Conservation (phyloP, 2,113 vertebrate genomes). For the Aldabrachelys gigantea region DNA sequence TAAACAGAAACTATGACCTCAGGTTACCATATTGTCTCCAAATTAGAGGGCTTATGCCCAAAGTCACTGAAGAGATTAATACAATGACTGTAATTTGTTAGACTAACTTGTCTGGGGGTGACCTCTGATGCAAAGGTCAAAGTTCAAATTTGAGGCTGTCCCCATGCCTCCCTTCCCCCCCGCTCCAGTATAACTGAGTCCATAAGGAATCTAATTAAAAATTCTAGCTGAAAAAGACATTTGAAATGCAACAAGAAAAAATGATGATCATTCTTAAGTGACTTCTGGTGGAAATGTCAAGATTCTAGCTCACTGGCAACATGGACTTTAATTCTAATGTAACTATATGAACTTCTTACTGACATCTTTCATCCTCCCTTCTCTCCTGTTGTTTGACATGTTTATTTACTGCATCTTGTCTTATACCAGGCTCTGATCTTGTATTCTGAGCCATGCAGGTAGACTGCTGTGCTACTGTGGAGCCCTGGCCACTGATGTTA, state of each 20-base stretch:
- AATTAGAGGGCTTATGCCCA: background rate
- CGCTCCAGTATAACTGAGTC: background rate
- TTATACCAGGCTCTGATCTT: background rate
- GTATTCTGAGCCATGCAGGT: background rate
- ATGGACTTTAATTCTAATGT: background rate
- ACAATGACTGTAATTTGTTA: background rate
- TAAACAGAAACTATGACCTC: background rate
- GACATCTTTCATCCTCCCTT: background rate
- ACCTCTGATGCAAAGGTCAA: background rate
- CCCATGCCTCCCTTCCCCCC: background rate
- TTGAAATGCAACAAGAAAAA: background rate
- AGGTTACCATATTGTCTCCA: background rate
- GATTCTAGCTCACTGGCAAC: background rate
- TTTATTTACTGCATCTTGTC: background rate
- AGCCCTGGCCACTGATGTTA: background rate
- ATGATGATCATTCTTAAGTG: background rate
- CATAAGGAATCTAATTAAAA: background rate
- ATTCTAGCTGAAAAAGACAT: background rate
- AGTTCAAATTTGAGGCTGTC: background rate
- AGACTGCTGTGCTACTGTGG: background rate
- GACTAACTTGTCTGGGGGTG: background rate
- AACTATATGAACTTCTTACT: background rate
- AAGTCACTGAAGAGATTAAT: background rate
- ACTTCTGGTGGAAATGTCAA: background rate
- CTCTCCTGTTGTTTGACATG: background rate